phyloP scores from a whole-genome alignment of 2,888 invertebrate genomes.

The Dexiosoma caninum region DNA sequence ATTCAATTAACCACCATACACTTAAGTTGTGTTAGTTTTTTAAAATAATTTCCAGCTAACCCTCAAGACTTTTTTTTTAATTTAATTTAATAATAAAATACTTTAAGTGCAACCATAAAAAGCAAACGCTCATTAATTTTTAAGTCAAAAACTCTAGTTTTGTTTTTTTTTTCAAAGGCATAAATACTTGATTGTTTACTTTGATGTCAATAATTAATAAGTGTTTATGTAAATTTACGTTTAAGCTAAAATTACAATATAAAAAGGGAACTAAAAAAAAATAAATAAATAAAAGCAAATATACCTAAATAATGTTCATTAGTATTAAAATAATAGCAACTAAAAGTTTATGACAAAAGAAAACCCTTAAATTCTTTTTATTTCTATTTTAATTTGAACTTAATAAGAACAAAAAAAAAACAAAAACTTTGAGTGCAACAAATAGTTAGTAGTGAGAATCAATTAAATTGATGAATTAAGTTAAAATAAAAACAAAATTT shows the following conservation, averaged over 20 bases:
- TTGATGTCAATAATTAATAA: conserved; percentile 59
- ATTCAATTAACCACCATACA: conserved; percentile 37
- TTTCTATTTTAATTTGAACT: conserved; percentile 33
- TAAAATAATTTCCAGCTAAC: neutral
- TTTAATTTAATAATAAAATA: conserved; percentile 36
- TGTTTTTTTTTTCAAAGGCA: conserved; percentile 2
- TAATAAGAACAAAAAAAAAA: conserved; percentile 10
- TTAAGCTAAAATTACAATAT: neutral
- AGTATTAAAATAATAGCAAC: conserved; percentile 38
- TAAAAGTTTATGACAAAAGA: neutral
- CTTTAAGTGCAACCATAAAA: conserved; percentile 18
- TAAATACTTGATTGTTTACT: conserved; percentile 61
- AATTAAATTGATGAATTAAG: conserved; percentile 57
- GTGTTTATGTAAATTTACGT: conserved; percentile 38
- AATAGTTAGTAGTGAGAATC: conserved; percentile 42
- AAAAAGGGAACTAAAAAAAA: neutral
- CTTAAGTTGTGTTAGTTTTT: conserved; percentile 40
- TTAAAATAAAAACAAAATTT: neutral
- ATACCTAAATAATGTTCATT: conserved; percentile 61
- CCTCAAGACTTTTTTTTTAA: conserved; percentile 60
- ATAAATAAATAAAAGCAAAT: neutral
- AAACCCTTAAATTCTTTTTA: conserved; percentile 1
- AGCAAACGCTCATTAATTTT: conserved; percentile 55
- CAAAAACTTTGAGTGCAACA: conserved; percentile 51
- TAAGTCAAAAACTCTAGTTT: conserved; percentile 45